Base-by-base conservation (phyloP, 2,797 vertebrate genomes). In the Tadarida brasiliensis region DNA sequence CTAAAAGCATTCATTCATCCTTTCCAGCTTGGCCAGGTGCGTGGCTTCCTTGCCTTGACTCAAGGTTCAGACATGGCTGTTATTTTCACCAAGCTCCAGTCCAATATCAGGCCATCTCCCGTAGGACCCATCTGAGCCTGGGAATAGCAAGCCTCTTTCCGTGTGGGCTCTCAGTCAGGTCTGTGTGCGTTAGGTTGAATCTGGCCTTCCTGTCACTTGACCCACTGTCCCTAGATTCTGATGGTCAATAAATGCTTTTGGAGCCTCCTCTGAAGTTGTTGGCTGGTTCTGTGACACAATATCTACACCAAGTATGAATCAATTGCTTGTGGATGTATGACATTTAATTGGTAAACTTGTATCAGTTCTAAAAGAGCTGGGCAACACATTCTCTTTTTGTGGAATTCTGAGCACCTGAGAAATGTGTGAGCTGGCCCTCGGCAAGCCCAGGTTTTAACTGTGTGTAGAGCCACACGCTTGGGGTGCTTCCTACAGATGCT, bases 121-220 rank as follows among this genome's bases (percentile, higher is more conserved):
- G 17, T n/a, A 76, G 28, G 54, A 49, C n/a, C 19, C 47, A 68
- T 49, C 26, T 65, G 78, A 80, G 17, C 17, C 30, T 65, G n/a
- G 57, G 26, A 57, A 74, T 51, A 68, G 19, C 22, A 54, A 57
- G 63, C 22, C 39, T 44, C 4, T 92, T 68, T 70, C 20, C 16
- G 1, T 57, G 54, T 67, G 63, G 44, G 26, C 30, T 80, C 51
- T 14, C 9, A n/a, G 30, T 56, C 16, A 59, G 15, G 30, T 76
- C 14, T 65, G 2, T 30, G 74, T 28, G 57, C 7, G 70, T 49
- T 30, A 28, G 35, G 19, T 49, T 70, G 71, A 35, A 61, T 44
- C 26, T 94, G 61, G 33, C 57, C 76, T 88, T 91, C 57, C 54
- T 44, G 8, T 88, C 39, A 65, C 33, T 94, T 59, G 22, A 95